These are phyloP conservation scores for Rhorus exstirpatorius DNA, from an alignment of 2,888 invertebrate species.

Conservation along the genomic window DNA sequence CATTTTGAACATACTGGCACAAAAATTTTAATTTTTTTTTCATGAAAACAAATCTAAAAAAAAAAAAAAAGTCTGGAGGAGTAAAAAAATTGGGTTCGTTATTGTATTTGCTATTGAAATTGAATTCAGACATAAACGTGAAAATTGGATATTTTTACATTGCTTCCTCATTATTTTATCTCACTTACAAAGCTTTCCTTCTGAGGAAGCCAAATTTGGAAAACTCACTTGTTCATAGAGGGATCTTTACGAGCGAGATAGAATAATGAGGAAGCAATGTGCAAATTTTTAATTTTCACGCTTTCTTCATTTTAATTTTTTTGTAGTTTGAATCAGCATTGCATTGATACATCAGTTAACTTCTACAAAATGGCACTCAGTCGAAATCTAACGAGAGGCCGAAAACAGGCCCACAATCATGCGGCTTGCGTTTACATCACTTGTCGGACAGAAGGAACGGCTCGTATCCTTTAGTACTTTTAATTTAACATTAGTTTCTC, in stretches of 20 bases:
- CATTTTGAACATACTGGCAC: too few species aligned
- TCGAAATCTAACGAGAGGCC: constrained; percentile 95
- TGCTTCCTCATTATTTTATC: not conserved
- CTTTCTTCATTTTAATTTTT: not conserved
- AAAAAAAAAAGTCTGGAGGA: too few species aligned
- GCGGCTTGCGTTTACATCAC: constrained; percentile 99
- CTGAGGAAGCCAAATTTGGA: constrained; percentile 7
- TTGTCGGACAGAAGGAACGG: constrained; percentile 97
- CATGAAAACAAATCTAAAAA: too few species aligned
- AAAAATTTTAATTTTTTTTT: too few species aligned
- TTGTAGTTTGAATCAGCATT: constrained; percentile 93
- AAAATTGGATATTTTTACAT: constrained; percentile 3
- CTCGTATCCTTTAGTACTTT: constrained; percentile 91
- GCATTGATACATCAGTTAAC: constrained; percentile 96
- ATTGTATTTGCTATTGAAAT: too few species aligned
- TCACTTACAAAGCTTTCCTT: not conserved
- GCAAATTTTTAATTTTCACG: too few species aligned
- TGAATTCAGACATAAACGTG: not conserved
- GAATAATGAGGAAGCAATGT: too few species aligned
- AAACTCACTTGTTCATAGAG: too few species aligned
- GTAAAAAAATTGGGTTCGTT: too few species aligned
- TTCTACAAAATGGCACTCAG: constrained; percentile 97
- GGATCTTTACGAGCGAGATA: too few species aligned
- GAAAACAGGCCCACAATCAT: constrained; percentile 95
- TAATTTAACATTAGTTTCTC: constrained; percentile 10